phyloP scores from a whole-genome alignment of 2,888 invertebrate genomes.

The Heterodera filipjevi region DNA sequence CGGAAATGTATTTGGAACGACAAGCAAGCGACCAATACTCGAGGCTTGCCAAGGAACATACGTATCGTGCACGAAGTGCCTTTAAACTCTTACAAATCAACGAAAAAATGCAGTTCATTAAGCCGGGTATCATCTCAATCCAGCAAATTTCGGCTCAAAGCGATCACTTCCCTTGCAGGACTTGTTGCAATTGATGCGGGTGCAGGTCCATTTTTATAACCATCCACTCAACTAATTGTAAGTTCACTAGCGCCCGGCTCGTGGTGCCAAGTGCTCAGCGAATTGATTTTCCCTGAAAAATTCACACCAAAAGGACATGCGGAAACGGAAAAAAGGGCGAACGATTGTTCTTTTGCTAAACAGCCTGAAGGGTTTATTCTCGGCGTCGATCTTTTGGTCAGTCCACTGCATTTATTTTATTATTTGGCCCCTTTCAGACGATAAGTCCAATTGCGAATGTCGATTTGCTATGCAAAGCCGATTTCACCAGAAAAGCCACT shows the following conservation, averaged over 20 bases:
- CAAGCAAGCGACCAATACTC: constrained; percentile 56
- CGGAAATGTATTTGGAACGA: constrained; percentile 35
- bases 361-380: constrained; percentile 47
- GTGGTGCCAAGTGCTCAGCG: constrained; percentile 61
- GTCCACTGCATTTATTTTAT: neutral
- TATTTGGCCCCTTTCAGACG: constrained; percentile 42
- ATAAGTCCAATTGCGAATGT: constrained; percentile 58
- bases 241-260: constrained; percentile 64
- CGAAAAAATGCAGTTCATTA: constrained; percentile 52
- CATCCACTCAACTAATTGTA: constrained; percentile 42
- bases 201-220: constrained; percentile 19
- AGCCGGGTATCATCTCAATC: constrained; percentile 45
- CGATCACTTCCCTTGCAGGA: constrained; percentile 30
- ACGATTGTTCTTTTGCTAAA: neutral
- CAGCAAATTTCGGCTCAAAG: neutral
- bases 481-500: constrained; percentile 47
- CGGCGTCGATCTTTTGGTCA: constrained; percentile 59
- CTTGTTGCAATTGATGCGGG: constrained; percentile 37
- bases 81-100: constrained; percentile 64
- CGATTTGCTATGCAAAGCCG: constrained; percentile 53
- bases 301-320: neutral
- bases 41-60: constrained; percentile 51
- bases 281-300: constrained; percentile 30
- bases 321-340: neutral
- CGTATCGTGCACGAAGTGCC: constrained; percentile 61